Percentiles rank a stretch among this genome's conserved stretches.
Conservation (phyloP, 2,888 invertebrate species). For the Phengaris alcon region DNA sequence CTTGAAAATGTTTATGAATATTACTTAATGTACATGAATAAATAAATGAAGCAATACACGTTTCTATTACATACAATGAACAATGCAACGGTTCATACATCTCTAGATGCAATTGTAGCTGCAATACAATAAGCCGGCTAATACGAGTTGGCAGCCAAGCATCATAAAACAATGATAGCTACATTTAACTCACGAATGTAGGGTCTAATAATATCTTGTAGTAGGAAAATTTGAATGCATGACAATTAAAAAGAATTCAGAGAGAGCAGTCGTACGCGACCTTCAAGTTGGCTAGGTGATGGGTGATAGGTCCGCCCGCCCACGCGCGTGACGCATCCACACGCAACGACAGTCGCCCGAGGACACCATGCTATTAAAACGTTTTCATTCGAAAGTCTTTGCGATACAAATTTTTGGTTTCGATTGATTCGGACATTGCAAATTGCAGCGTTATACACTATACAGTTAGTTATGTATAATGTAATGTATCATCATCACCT, state of each 20-base stretch:
- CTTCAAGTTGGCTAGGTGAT: conserved; percentile 40
- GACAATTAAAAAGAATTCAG: conserved; percentile 18
- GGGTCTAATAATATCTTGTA: conserved; percentile 34
- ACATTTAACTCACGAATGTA: conserved; percentile 29
- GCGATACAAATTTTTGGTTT: neutral
- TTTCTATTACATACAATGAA: conserved; percentile 4
- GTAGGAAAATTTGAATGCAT: conserved; percentile 32
- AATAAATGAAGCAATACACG: neutral
- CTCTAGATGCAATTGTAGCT: conserved; percentile 15
- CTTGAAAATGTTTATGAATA: no score
- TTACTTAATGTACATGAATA: neutral
- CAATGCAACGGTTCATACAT: conserved; percentile 13
- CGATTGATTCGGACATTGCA: neutral
- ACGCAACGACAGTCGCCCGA: conserved; percentile 40
- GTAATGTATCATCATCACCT: no score
- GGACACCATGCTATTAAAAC: conserved; percentile 30
- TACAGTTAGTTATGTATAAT: no score
- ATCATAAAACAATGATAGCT: conserved; percentile 36
- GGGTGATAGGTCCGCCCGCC: conserved; percentile 38
- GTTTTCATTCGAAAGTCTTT: neutral
- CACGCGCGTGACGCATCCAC: conserved; percentile 40
- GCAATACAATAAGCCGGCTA: conserved; percentile 31
- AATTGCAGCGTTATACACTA: neutral
- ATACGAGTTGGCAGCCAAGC: conserved; percentile 35
- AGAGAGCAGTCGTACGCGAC: conserved; percentile 34